Base-by-base conservation (phyloP, 2,888 invertebrate species). In the Apeira syringaria region DNA sequence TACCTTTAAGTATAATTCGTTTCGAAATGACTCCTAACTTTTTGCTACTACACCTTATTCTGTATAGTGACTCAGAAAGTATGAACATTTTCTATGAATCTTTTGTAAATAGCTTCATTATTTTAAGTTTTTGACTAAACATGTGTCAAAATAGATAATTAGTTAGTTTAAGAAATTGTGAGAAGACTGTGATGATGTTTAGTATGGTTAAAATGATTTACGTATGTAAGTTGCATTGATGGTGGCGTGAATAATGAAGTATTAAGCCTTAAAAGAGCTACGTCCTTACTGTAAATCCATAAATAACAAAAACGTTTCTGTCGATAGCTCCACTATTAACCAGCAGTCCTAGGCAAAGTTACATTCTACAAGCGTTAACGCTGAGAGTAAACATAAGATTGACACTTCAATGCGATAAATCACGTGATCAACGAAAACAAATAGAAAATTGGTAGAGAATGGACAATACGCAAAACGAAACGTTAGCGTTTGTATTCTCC, bases 161-260 rank as follows among this genome's bases (percentile, higher is more conserved):
- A 42, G 36, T 15, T 77, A 75, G 64, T 55, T 47, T 77, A 79
- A 77, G 66, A 72, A 76, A 74, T n/a, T 80, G 83, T 84, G 80
- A 82, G 85, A 88, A 88, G 87, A 88, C 88, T 89, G 88, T 88
- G 88, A 87, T 88, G 88, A 80, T 70, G 81, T 71, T 74, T 57
- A 73, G 71, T 69, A 71, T 78, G 79, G 67, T 66, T 66, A 69
- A 67, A 73, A 68, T 75, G 70, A 69, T 71, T 56, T 35, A 36
- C 44, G 47, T 53, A 57, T 59, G 53, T 75, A 74, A 74, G 71
- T 62, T 33, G 37, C 18, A 65, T 73, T 39, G 31, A 58, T 52
- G 57, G 48, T 13, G 37, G 54, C 58, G 44, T 31, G 44, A 50
- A 51, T 56, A 42, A 35, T 39, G 48, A n/a, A n/a, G n/a, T n/a